Evolutionary conservation across 1,140 invertebrate genomes (phyloP).

Genomic region (Zaprionus inermis): DNA sequence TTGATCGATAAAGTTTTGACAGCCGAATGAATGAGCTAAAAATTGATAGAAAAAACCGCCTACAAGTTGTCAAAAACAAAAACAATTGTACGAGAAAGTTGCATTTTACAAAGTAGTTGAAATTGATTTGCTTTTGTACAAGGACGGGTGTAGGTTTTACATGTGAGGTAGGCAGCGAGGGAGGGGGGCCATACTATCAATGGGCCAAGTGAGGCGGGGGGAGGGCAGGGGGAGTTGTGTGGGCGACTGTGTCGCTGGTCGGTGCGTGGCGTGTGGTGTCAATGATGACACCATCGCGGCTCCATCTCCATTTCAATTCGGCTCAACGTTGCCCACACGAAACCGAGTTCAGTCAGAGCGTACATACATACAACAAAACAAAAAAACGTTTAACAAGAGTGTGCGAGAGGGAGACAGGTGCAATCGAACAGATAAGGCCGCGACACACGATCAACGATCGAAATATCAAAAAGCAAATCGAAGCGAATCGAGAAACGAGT

Average conservation of each 20-base stretch:
- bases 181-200: constrained; percentile 1
- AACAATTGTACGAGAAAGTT: constrained; percentile 19
- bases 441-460: constrained; percentile 23
- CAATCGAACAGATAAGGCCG: constrained; percentile 22
- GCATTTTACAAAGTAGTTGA: constrained; percentile 11
- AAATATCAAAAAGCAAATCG: constrained; percentile 31
- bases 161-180: not conserved
- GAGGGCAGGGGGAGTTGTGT: constrained; percentile 5
- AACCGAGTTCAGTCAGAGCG: not conserved
- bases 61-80: constrained; percentile 6
- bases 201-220: not conserved
- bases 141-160: constrained; percentile 14
- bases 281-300: constrained; percentile 73
- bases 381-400: constrained; percentile 15
- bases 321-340: constrained; percentile 30
- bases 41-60: constrained; percentile 1
- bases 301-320: constrained; percentile 23
- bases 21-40: not conserved
- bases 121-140: constrained; percentile 25
- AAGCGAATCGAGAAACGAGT: constrained; percentile 10
- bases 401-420: constrained; percentile 14
- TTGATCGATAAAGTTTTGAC: not conserved
- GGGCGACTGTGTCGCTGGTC: constrained; percentile 15
- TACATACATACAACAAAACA: not conserved
- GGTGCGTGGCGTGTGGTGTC: constrained; percentile 49